Evolutionary conservation across 2,113 vertebrate species (phyloP).

Genomic region (Sardina pilchardus): DNA sequence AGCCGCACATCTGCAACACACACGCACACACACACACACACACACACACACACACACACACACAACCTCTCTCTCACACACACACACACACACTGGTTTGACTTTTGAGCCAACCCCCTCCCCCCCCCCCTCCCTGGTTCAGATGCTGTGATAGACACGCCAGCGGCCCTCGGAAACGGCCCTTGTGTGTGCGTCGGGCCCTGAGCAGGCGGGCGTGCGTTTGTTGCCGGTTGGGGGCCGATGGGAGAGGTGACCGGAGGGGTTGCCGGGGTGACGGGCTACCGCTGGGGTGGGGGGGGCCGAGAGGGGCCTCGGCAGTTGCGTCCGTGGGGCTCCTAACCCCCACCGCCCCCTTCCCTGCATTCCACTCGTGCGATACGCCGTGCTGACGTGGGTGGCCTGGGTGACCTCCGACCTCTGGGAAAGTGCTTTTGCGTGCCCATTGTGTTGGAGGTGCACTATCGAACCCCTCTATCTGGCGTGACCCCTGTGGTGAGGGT

Average conservation of each 20-base stretch:
- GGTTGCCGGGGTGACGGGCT: constrained; percentile 56
- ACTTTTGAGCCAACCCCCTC: constrained; percentile 52
- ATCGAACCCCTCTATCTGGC: constrained; percentile 39
- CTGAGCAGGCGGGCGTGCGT: constrained; percentile 63
- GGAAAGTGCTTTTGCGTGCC: constrained; percentile 49
- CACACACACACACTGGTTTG: constrained; percentile 23
- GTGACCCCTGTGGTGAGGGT: not conserved
- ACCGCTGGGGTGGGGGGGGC: constrained; percentile 48
- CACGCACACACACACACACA: constrained; percentile 45
- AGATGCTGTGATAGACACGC: constrained; percentile 64
- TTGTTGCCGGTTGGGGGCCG: constrained; percentile 58
- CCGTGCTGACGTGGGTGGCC: constrained; percentile 69
- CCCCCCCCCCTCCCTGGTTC: constrained; percentile 42
- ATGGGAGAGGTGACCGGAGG: constrained; percentile 21
- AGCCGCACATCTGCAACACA: constrained; percentile 50
- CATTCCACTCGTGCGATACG: constrained; percentile 55
- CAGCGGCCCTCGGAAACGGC: constrained; percentile 66
- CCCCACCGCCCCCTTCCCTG: constrained; percentile 31
- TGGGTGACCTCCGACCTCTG: constrained; percentile 65
- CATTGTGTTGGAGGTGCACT: constrained; percentile 59
- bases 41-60: constrained; percentile 43
- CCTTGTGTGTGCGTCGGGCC: constrained; percentile 59
- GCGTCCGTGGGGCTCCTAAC: constrained; percentile 60
- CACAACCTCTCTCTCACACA: constrained; percentile 11
- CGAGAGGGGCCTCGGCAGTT: constrained; percentile 42